Evolutionary conservation across 1,140 invertebrate genomes (phyloP).

Genomic region (Drosophila varians): DNA sequence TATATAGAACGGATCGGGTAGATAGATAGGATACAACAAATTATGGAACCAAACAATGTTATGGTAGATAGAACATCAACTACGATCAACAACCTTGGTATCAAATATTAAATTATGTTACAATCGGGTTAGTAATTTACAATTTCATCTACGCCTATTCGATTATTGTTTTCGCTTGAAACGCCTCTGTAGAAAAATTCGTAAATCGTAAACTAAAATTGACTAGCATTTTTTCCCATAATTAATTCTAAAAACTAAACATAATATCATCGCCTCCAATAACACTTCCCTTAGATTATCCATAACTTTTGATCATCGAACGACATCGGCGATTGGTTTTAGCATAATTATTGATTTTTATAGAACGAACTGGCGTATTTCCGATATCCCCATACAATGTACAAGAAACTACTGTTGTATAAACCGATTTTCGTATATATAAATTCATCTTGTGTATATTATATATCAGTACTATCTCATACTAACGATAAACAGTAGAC

Average conservation of each 20-base stretch:
- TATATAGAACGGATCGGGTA: slow-evolving; percentile 37
- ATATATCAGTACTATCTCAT: slow-evolving; percentile 76
- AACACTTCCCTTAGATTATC: background rate
- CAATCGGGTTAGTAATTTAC: slow-evolving; percentile 35
- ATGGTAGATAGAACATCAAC: slow-evolving; percentile 42
- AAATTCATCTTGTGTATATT: slow-evolving; percentile 76
- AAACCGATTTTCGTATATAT: slow-evolving; percentile 72
- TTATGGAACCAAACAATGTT: slow-evolving; percentile 50
- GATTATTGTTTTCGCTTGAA: slow-evolving; percentile 71
- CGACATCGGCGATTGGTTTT: slow-evolving; percentile 41
- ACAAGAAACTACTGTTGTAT: slow-evolving; percentile 44
- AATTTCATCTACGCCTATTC: slow-evolving; percentile 42
- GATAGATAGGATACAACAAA: slow-evolving; percentile 43
- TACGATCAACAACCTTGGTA: slow-evolving; percentile 53
- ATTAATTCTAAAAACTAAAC: slow-evolving; percentile 26
- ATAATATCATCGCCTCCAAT: background rate
- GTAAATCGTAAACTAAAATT: slow-evolving; percentile 55
- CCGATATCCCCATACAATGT: slow-evolving; percentile 7
- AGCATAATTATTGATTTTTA: slow-evolving; percentile 52
- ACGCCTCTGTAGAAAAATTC: slow-evolving; percentile 65
- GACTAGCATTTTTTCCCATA: slow-evolving; percentile 24
- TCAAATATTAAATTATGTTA: slow-evolving; percentile 52
- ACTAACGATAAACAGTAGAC: slow-evolving; percentile 65
- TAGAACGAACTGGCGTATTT: slow-evolving; percentile 28
- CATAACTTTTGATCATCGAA: slow-evolving; percentile 23